phyloP scores from a whole-genome alignment of 2,888 invertebrate genomes.

The Boloria selene region DNA sequence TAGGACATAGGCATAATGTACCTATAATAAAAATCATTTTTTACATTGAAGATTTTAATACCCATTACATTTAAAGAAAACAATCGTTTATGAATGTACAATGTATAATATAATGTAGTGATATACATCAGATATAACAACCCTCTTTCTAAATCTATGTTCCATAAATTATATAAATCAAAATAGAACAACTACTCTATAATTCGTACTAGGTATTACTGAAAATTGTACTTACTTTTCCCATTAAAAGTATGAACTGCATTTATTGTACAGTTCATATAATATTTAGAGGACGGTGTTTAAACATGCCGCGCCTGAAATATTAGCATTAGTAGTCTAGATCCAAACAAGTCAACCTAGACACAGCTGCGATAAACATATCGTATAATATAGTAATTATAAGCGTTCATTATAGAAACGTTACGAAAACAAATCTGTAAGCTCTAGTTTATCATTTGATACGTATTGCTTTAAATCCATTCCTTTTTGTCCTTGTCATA shows the following conservation, averaged over 20 bases:
- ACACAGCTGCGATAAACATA: no score
- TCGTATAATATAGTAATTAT: no score
- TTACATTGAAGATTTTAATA: conserved; percentile 67
- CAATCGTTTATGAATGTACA: conserved; percentile 41
- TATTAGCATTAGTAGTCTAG: no score
- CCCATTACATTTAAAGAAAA: conserved; percentile 63
- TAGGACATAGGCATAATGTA: no score
- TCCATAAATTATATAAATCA: conserved; percentile 16
- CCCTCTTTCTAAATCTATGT: conserved; percentile 36
- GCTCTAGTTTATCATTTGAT: no score
- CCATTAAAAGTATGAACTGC: no score
- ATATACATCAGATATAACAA: conserved; percentile 50
- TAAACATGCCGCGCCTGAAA: no score
- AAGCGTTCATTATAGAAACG: no score
- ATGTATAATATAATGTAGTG: conserved; percentile 49
- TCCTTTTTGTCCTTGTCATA: conserved; percentile 1
- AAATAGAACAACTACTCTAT: conserved; percentile 18
- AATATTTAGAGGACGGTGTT: not conserved
- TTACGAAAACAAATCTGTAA: no score
- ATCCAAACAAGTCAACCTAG: no score
- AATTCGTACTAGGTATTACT: conserved; percentile 20
- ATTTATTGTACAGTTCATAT: not conserved
- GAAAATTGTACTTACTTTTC: not conserved
- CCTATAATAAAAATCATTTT: conserved; percentile 16
- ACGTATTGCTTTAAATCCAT: no score